A percentile compares a stretch with the other conserved stretches of the same genome.
Conservation (phyloP, 2,113 vertebrate species). For the Nematolebias whitei region DNA sequence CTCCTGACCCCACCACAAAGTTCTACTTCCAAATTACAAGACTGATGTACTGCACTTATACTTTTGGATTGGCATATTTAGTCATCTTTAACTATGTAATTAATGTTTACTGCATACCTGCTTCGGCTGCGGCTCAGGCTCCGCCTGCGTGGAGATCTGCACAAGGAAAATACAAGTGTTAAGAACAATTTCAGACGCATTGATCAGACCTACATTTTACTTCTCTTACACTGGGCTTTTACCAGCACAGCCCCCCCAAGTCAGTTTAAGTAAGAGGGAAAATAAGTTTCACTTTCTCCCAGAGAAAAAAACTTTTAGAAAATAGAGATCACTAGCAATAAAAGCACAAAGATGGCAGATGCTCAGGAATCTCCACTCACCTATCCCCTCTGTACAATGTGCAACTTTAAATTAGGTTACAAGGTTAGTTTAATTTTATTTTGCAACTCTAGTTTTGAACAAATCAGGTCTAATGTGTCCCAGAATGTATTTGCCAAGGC, state of each 20-base stretch:
- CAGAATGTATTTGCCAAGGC: too few relatives aligned
- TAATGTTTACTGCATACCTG: too few relatives aligned
- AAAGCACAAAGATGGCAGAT: slow-evolving; percentile 51
- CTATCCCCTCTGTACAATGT: slow-evolving; percentile 38
- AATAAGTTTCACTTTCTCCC: not conserved
- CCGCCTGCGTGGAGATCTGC: slow-evolving; percentile 97
- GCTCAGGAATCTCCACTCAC: slow-evolving; percentile 4
- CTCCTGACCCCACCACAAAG: too few relatives aligned
- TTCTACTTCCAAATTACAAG: too few relatives aligned
- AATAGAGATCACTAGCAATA: slow-evolving; percentile 40
- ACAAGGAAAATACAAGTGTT: slow-evolving; percentile 64
- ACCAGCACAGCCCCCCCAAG: slow-evolving; percentile 40
- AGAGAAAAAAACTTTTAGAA: slow-evolving; percentile 25
- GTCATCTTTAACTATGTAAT: too few relatives aligned
- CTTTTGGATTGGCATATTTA: too few relatives aligned
- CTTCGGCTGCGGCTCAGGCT: slow-evolving; percentile 98
- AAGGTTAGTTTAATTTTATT: too few relatives aligned
- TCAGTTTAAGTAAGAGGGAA: slow-evolving; percentile 12
- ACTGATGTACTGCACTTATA: too few relatives aligned
- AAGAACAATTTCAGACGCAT: slow-evolving; percentile 8
- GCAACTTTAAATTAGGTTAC: not conserved
- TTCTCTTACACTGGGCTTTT: slow-evolving; percentile 41
- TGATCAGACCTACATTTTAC: slow-evolving; percentile 27
- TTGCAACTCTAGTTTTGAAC: not conserved
- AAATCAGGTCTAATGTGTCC: not conserved